Percentiles rank a stretch among this genome's conserved stretches.
phyloP scores from a whole-genome alignment of 1,140 invertebrate genomes.

The Saccostrea glomerata region DNA sequence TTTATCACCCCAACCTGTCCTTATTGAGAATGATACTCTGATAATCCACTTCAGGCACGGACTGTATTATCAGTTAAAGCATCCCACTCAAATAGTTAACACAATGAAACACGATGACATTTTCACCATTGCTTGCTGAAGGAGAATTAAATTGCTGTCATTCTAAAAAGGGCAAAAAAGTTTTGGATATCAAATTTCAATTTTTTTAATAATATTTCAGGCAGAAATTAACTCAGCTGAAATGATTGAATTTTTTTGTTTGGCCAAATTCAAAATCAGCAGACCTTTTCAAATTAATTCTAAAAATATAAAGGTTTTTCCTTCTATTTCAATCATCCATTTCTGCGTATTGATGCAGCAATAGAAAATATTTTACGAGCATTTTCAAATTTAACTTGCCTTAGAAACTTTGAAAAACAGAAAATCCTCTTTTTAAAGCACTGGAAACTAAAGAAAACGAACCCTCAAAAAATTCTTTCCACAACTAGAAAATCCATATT shows the following conservation, averaged over 20 bases:
- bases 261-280: not conserved
- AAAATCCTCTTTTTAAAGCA: constrained; percentile 4
- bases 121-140: not conserved
- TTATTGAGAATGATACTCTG: constrained; percentile 19
- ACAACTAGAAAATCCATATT: constrained; percentile 18
- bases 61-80: not conserved
- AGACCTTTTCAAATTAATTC: not conserved
- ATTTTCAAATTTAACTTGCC: not conserved
- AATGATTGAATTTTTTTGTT: not conserved
- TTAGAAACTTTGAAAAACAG: not conserved
- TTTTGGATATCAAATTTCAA: not conserved
- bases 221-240: not conserved
- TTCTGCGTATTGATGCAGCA: not conserved
- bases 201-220: not conserved
- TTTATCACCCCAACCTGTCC: not conserved
- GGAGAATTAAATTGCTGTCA: not conserved
- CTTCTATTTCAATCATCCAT: not conserved
- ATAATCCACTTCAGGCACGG: not conserved
- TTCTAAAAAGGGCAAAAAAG: not conserved
- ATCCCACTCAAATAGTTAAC: not conserved
- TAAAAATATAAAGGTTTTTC: not conserved
- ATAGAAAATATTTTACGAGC: not conserved
- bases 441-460: not conserved
- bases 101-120: constrained; percentile 6
- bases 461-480: not conserved